A percentile compares a stretch with the other conserved stretches of the same genome.
These are phyloP conservation scores for Spermophilus dauricus DNA, from an alignment of 2,113 vertebrate genomes.

Conservation along the genomic window DNA sequence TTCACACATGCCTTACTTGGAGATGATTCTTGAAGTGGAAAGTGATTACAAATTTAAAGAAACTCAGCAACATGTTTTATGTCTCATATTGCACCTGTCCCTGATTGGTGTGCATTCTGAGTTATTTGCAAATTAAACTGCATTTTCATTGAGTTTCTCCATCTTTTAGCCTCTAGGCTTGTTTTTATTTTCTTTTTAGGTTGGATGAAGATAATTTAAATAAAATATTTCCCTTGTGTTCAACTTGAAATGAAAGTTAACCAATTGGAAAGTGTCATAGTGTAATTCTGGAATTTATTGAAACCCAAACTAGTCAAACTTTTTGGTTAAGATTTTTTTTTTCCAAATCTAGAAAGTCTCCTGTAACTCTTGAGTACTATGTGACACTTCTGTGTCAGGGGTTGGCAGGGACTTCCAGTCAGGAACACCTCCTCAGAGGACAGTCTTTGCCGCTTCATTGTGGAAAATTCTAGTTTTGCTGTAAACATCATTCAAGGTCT, in stretches of 20 bases:
- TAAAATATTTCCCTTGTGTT: background rate
- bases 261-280: background rate
- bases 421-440: background rate
- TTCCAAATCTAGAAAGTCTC: background rate
- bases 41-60: background rate
- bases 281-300: constrained; percentile 24
- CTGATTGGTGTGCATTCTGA: background rate
- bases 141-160: constrained; percentile 25
- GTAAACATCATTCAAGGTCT: background rate
- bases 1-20: background rate
- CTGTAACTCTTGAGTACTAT: background rate
- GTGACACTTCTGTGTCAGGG: too few species aligned
- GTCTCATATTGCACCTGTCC: background rate
- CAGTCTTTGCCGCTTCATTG: background rate
- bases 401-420: background rate
- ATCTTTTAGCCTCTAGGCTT: background rate
- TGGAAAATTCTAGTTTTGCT: background rate
- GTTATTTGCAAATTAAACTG: constrained; percentile 20
- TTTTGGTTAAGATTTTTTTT: background rate
- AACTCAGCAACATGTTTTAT: background rate
- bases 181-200: constrained; percentile 38
- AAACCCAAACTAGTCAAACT: background rate
- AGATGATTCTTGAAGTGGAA: background rate
- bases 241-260: constrained; percentile 31
- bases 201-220: background rate